Base-by-base conservation (phyloP, 2,888 invertebrate genomes). In the Pseudeuparius sepicola region DNA sequence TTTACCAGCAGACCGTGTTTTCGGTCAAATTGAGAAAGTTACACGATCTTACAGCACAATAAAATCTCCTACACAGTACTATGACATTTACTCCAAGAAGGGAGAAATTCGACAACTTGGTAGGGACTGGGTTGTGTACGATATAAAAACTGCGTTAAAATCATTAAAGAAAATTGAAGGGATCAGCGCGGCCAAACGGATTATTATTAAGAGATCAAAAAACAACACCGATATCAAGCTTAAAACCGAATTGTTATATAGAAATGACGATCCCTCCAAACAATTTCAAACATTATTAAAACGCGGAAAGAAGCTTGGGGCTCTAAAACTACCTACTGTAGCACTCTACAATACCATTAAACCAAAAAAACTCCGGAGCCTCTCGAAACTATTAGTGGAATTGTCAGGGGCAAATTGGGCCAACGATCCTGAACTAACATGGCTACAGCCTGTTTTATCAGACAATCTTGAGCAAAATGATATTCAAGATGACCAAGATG, bases 121-220 rank as follows among this genome's bases (percentile, higher is more conserved):
- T 26, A 36, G 16, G 27, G 36, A 36, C 31, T 36, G 39, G 36
- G 24, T 36, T 30, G 36, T 36, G 39, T 41, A 29, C 34, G 38
- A 41, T 33, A 40, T 38, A 28, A 43, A 45, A 17, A 25, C 31
- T 25, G 40, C 41, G 9, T 41, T 45, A 34, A 26, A 31, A 37
- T 41, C 25, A 37, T 39, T 40, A 36, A 41, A 41, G 31, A 45
- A 45, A 45, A 41, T 41, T 43, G 24, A 41, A 41, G 40, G 38
- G 31, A 41, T 45, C 34, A 37, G 36, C 34, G 38, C 34, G 24
- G 34, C 36, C 14, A 43, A 44, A 44, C 31, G 37, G 34, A 41
- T 41, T 37, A 40, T 45, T 35, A n/a, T n/a, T n/a, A n/a, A n/a
- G n/a, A 39, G 36, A 37, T 39, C 37, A 37, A 28, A 42, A 38